Conservation (phyloP, 2,888 invertebrate species). For the Trissolcus japonicus region DNA sequence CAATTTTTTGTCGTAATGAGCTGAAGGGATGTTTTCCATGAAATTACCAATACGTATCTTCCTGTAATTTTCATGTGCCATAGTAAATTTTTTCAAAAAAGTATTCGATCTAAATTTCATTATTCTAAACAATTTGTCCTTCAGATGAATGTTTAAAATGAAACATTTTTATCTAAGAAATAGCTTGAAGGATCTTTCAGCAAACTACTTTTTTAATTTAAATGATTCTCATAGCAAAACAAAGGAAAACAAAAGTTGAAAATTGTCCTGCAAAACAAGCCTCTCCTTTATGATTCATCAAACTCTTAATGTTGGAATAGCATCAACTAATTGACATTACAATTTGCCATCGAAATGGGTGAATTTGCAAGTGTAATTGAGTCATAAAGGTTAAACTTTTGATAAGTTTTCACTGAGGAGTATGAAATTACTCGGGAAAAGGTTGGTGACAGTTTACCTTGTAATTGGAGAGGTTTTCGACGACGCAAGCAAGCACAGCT, state of each 20-base stretch:
- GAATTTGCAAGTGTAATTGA: constrained; percentile 55
- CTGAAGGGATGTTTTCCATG: too few relatives aligned
- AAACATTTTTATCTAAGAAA: too few relatives aligned
- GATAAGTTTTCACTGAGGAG: constrained; percentile 53
- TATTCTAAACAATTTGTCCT: too few relatives aligned
- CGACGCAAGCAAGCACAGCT: constrained; percentile 88
- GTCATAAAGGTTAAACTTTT: constrained; percentile 56
- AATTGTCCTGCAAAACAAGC: constrained; percentile 1
- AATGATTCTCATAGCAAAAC: not conserved
- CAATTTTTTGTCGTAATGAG: too few relatives aligned
- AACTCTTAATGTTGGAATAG: constrained; percentile 9
- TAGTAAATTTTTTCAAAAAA: too few relatives aligned
- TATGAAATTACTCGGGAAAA: constrained; percentile 56
- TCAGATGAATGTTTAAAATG: too few relatives aligned
- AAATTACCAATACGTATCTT: too few relatives aligned
- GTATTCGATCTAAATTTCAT: too few relatives aligned
- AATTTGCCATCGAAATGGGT: constrained; percentile 40
- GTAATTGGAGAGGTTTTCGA: constrained; percentile 89
- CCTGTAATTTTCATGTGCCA: too few relatives aligned
- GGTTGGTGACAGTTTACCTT: constrained; percentile 81
- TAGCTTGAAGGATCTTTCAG: not conserved
- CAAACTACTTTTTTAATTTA: not conserved
- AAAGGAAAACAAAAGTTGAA: not conserved
- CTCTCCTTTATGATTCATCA: constrained; percentile 10
- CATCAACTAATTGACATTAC: constrained; percentile 33